phyloP scores from a whole-genome alignment of 2,113 vertebrate species.

The Rissa tridactyla region DNA sequence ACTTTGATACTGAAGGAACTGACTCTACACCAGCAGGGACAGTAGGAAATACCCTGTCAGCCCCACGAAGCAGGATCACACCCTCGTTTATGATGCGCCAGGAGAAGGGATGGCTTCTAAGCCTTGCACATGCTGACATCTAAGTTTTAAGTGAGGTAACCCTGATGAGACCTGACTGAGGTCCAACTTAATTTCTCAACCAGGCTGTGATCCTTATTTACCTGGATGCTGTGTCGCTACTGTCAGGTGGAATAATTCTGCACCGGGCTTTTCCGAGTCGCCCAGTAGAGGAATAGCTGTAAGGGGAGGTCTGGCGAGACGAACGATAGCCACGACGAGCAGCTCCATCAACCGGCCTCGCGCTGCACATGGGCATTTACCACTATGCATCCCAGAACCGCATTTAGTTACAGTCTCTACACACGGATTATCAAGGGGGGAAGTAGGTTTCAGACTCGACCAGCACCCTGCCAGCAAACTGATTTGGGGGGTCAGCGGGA shows the following conservation, averaged over 20 bases:
- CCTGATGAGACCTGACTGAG: not conserved
- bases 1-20: not conserved
- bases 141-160: not conserved
- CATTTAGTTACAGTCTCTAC: not conserved
- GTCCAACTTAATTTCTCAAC: not conserved
- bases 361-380: not conserved
- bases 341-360: not conserved
- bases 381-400: rapidly evolving
- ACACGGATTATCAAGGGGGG: not conserved
- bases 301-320: not conserved
- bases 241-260: not conserved
- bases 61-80: not conserved
- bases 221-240: not conserved
- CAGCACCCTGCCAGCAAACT: not conserved
- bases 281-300: not conserved
- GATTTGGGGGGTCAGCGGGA: not conserved
- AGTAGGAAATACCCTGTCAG: not conserved
- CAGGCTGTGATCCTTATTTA: conserved; percentile 18
- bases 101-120: not conserved
- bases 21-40: not conserved
- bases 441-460: not conserved
- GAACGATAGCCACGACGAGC: not conserved
- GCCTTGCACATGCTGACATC: not conserved
- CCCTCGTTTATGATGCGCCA: not conserved
- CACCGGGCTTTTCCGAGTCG: not conserved